A percentile compares a stretch with the other conserved stretches of the same genome.
Evolutionary conservation across 2,888 invertebrate genomes (phyloP).

Genomic region (Epirrita christyi): DNA sequence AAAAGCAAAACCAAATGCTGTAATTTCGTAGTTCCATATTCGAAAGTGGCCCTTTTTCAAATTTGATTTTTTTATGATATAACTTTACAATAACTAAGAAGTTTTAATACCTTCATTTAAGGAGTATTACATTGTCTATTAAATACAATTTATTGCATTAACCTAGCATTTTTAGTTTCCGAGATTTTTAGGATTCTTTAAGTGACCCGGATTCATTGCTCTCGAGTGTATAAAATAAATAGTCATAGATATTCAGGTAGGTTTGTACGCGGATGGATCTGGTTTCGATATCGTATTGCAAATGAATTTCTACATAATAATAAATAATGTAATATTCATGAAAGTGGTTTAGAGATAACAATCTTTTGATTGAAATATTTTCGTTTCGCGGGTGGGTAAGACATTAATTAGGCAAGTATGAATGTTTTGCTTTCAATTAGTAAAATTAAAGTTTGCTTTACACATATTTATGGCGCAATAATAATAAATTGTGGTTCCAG

Average conservation of each 20-base stretch:
- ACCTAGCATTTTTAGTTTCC: no score
- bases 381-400: slow-evolving; percentile 8
- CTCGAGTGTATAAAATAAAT: slow-evolving; percentile 21
- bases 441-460: slow-evolving; percentile 29
- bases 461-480: slow-evolving; percentile 33
- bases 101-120: no score
- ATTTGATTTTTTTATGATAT: no score
- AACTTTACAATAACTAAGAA: no score
- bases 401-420: slow-evolving; percentile 18
- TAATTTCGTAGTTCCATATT: no score
- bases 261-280: slow-evolving; percentile 8
- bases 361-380: slow-evolving; percentile 9
- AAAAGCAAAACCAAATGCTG: no score
- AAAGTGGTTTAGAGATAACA: slow-evolving; percentile 17
- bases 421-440: slow-evolving; percentile 34
- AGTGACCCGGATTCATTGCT: no score
- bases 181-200: no score
- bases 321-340: slow-evolving; percentile 25
- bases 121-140: no score
- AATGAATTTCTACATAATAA: slow-evolving; percentile 27
- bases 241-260: slow-evolving; percentile 18
- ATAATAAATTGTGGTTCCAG: slow-evolving; percentile 29
- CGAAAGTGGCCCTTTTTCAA: no score
- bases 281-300: slow-evolving; percentile 22
- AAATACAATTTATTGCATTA: no score